Base-by-base conservation (phyloP, 2,113 vertebrate genomes). In the Psephotus haematonotus region DNA sequence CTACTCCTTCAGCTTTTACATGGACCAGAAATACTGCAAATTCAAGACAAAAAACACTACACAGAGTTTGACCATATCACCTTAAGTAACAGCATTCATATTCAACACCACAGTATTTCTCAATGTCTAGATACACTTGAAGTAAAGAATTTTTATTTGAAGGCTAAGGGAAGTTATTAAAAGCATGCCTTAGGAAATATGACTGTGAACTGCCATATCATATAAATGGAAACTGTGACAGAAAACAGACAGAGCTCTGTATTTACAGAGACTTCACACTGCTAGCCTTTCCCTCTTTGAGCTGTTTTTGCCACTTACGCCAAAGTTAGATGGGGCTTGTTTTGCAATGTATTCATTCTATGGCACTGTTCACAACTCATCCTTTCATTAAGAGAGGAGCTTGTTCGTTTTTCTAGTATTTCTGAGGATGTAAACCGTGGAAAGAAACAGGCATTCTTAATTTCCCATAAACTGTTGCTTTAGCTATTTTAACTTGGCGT, bases 201-300 rank as follows among this genome's bases (percentile, higher is more conserved):
- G 13, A 83, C 46, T 62, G 49, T 19, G 20, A 46, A 85, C n/a
- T 65, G 25, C 82, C 35, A 80, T 93, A 92, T 74, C 53, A 93
- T 94, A 87, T 77, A 77, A 88, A 85, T 46, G 27, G 82, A 97
- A 94, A 93, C 14, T 65, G 23, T 80, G 64, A 96, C 46, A 80
- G 35, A 92, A 91, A 71, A 3, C 41, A 77, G 49, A 39, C 24
- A 82, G 43, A 82, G 63, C 27, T 77, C 6, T 7, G 60, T 74
- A 85, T 94, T 95, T 86, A 84, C 46, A 77, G 59, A 69, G 44
- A 41, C 35, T 82, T 87, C 72, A 64, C 23, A 57, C 53, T 15
- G 28, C 52, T 49, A 80, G 31, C 53, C 75, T 87, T 82, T 28
- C 84, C 37, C 41, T 94, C 92, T 87, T 71, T 41, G 23, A 93